phyloP scores from a whole-genome alignment of 2,888 invertebrate genomes.

The Platycheirus rosarum region DNA sequence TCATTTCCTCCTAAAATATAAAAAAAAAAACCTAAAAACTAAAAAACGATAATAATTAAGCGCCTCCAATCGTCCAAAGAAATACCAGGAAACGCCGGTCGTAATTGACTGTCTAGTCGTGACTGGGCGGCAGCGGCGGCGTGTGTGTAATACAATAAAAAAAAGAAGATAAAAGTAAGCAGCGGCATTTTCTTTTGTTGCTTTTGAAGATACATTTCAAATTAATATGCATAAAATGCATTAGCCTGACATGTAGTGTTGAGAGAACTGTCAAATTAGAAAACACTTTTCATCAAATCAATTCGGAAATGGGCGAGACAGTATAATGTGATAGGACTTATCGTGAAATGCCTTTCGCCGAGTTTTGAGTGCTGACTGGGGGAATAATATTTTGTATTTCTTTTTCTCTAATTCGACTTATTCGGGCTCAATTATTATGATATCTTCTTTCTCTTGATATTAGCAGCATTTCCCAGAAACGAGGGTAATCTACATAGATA shows the following conservation, averaged over 20 bases:
- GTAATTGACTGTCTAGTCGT: constrained; percentile 72
- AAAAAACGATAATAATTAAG: constrained; percentile 60
- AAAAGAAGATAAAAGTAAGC: constrained; percentile 55
- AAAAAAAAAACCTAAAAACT: constrained; percentile 10
- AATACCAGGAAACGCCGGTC: constrained; percentile 42
- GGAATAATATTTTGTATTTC: too few relatives aligned
- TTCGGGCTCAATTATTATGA: too few relatives aligned
- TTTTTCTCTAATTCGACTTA: too few relatives aligned
- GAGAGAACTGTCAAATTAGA: constrained; percentile 29
- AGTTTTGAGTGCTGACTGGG: too few relatives aligned
- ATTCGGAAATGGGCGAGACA: constrained; percentile 12
- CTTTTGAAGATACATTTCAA: constrained; percentile 6
- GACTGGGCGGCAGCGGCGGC: constrained; percentile 39
- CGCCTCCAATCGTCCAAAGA: constrained; percentile 56
- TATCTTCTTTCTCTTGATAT: too few relatives aligned
- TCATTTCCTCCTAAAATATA: constrained; percentile 16
- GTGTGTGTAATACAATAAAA: constrained; percentile 32
- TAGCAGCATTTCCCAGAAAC: too few relatives aligned
- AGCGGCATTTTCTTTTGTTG: constrained; percentile 32
- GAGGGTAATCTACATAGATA: too few relatives aligned
- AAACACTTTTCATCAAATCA: constrained; percentile 31
- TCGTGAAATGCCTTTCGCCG: too few relatives aligned
- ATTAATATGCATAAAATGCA: constrained; percentile 55
- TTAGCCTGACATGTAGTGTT: constrained; percentile 13
- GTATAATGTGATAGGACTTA: neutral